Percentiles rank a stretch among this genome's conserved stretches.
phyloP scores from a whole-genome alignment of 2,113 vertebrate genomes.

The Actinemys pallida region DNA sequence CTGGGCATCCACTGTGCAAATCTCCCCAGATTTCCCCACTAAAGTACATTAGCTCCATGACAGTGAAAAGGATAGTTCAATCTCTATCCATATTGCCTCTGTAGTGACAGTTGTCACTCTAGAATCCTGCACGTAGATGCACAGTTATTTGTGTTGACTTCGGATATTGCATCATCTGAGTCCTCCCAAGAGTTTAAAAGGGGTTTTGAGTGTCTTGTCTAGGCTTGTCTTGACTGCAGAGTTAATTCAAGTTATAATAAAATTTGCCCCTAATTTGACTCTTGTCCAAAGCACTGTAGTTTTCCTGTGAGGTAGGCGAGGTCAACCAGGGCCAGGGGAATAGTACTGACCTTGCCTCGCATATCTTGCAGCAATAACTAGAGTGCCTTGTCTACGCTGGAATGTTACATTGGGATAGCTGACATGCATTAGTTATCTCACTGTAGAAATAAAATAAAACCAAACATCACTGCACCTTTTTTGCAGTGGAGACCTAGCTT shows the following conservation, averaged over 20 bases:
- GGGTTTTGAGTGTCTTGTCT: background rate
- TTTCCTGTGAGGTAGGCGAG: background rate
- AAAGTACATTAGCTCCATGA: accelerated
- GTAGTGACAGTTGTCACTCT: background rate
- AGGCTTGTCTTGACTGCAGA: background rate
- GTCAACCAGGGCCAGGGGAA: background rate
- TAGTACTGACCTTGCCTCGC: background rate
- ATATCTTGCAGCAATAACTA: background rate
- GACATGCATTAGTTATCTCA: background rate
- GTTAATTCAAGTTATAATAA: background rate
- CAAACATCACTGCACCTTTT: background rate
- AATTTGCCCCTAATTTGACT: background rate
- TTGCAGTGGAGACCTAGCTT: background rate
- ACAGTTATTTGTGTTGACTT: background rate
- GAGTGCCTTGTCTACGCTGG: background rate
- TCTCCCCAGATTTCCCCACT: background rate
- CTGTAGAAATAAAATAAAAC: background rate
- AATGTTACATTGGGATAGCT: background rate
- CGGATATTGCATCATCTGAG: background rate
- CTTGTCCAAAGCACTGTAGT: background rate
- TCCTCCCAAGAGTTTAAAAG: background rate
- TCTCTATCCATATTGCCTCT: background rate
- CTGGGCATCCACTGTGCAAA: background rate
- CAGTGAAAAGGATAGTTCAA: background rate
- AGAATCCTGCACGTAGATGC: background rate